Percentiles rank a stretch among this genome's conserved stretches.
phyloP scores from a whole-genome alignment of 1,140 invertebrate genomes.

The Atta cephalotes region DNA sequence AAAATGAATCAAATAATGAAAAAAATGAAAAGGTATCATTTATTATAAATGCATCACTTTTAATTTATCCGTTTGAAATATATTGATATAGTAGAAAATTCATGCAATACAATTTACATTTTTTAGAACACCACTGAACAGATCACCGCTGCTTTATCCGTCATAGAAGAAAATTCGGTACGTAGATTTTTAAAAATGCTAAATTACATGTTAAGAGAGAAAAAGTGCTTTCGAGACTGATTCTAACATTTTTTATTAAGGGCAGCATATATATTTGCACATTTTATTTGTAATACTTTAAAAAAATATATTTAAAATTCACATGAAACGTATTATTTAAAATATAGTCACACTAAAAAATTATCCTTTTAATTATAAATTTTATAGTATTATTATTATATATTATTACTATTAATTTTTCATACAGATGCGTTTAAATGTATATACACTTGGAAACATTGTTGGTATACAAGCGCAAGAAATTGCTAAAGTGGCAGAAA shows the following conservation, averaged over 20 bases:
- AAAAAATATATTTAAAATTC: background rate
- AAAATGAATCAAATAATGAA: conserved; percentile 49
- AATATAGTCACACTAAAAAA: background rate
- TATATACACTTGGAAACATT: conserved; percentile 84
- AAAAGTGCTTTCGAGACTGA: conserved; percentile 19
- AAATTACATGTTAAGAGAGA: background rate
- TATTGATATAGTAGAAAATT: background rate
- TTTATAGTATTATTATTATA: conserved; percentile 9
- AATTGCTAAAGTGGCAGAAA: conserved; percentile 86
- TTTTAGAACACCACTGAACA: conserved; percentile 76
- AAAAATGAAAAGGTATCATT: conserved; percentile 58
- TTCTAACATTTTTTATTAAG: background rate
- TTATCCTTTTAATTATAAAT: background rate
- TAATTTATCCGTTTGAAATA: conserved; percentile 15
- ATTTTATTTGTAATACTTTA: background rate
- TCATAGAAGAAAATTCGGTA: conserved; percentile 85
- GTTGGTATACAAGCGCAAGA: conserved; percentile 86
- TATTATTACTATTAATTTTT: conserved; percentile 28
- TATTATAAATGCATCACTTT: conserved; percentile 20
- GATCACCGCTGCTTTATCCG: conserved; percentile 83
- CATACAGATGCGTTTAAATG: conserved; percentile 79
- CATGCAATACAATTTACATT: conserved; percentile 50
- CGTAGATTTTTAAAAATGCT: conserved; percentile 67
- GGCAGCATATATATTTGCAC: background rate
- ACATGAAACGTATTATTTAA: background rate